Percentiles rank a stretch among this genome's conserved stretches.
Evolutionary conservation across 2,113 vertebrate species (phyloP).

Genomic region (Siniperca knerii): DNA sequence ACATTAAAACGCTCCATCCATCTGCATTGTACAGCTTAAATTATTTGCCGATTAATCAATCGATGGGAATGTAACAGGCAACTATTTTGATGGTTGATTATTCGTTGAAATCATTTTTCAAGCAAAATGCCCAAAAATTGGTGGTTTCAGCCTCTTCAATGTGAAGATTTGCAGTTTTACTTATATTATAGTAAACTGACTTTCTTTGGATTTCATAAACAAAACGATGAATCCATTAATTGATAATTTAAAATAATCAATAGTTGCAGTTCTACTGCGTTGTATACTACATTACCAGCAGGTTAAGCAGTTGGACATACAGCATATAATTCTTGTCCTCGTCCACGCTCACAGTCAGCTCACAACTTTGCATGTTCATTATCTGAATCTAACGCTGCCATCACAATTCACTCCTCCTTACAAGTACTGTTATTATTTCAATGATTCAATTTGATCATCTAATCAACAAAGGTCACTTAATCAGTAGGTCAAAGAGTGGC

Average conservation of each 20-base stretch:
- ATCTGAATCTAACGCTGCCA: constrained; percentile 5
- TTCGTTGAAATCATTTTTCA: neutral
- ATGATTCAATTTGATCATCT: neutral
- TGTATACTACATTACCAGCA: constrained; percentile 11
- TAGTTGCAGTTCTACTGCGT: neutral
- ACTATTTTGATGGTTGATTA: neutral
- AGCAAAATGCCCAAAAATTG: neutral
- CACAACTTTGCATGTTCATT: neutral
- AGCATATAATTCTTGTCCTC: neutral
- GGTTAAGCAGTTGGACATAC: neutral
- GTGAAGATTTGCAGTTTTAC: neutral
- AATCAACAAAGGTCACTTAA: neutral
- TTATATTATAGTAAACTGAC: neutral
- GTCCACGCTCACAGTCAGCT: constrained; percentile 11
- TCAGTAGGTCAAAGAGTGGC: neutral
- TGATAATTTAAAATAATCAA: neutral
- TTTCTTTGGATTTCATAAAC: neutral
- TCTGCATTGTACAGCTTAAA: neutral
- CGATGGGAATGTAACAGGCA: neutral
- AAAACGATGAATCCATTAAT: neutral
- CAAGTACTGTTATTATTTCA: neutral
- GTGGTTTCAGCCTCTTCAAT: neutral
- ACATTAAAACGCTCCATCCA: neutral
- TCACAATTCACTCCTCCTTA: neutral
- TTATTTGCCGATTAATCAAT: neutral